Base-by-base conservation (phyloP, 2,113 vertebrate genomes). In the Mellivora capensis region DNA sequence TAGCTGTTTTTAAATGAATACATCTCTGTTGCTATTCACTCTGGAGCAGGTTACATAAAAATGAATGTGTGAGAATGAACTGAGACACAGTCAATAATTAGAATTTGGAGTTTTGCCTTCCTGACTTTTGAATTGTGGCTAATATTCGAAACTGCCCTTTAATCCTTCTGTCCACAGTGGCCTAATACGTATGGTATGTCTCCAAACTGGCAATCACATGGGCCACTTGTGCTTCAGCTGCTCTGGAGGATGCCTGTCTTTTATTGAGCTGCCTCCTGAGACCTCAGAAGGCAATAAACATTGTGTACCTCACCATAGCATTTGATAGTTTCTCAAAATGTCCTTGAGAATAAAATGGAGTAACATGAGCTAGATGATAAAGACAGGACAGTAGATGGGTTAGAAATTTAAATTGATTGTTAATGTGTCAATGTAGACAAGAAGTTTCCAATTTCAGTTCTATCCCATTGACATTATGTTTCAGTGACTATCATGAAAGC, bases 281-380 rank as follows among this genome's bases (percentile, higher is more conserved):
- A 95, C 42, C 67, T 94, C 67, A 93, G 44, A 91, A 93, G 69
- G 52, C 61, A 93, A 37, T 59, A 95, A 91, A 91, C 44, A 85
- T 37, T 96, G 67, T 96, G 59, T 92, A 84, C 74, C 27, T 87
- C 59, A 80, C 44, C 23, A 80, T 71, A 27, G 71, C 62, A 87
- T 85, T 94, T 86, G 57, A 83, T 39, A 87, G 20, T 92, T 98
- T 91, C 49, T 97, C 64, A 97, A 93, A 96, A 93, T 96, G 44
- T 29, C 84, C 76, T 93, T 92, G 90, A 87, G n/a, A 93, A 92
- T 71, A 77, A 95, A 97, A 52, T 82, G 25, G 23, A 92, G 31
- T 94, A 93, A 59, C 27, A 61, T 64, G 59, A 94, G 18, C 37
- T 93, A 87, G 25, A 86, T 88, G 69, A 91, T 90, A 93, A 72